Evolutionary conservation across 1,140 invertebrate genomes (phyloP).

Genomic region (Sinella curviseta): DNA sequence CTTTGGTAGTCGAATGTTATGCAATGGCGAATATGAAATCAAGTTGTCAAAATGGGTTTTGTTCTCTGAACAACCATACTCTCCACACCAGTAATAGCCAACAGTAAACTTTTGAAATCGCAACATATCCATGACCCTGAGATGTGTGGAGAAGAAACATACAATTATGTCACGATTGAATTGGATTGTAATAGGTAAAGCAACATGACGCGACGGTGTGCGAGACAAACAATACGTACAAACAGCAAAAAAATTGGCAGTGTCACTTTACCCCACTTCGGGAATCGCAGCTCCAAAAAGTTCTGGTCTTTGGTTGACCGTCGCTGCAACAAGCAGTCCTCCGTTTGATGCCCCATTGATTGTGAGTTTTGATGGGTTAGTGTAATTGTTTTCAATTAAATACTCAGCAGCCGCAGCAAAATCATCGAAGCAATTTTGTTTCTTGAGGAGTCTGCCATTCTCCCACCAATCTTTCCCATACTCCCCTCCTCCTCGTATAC

Average conservation of each 20-base stretch:
- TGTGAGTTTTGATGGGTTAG: slow-evolving; percentile 69
- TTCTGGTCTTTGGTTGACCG: slow-evolving; percentile 91
- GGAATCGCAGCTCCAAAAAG: slow-evolving; percentile 86
- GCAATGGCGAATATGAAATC: slow-evolving; percentile 90
- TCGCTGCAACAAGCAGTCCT: slow-evolving; percentile 88
- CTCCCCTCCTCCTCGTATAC: slow-evolving; percentile 87
- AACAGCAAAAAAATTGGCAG: background rate
- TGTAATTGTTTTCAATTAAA: slow-evolving; percentile 82
- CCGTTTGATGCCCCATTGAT: slow-evolving; percentile 96
- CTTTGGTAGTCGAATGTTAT: slow-evolving; percentile 78
- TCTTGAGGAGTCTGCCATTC: slow-evolving; percentile 82
- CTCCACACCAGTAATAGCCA: slow-evolving; percentile 92
- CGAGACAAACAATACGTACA: no score
- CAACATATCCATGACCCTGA: slow-evolving; percentile 93
- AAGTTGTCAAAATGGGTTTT: slow-evolving; percentile 84
- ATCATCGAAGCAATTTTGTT: slow-evolving; percentile 97
- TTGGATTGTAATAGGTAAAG: background rate
- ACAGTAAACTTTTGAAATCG: slow-evolving; percentile 98
- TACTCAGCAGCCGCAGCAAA: slow-evolving; percentile 90
- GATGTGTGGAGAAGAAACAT: no score
- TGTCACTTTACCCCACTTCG: slow-evolving; percentile 75
- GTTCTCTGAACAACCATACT: slow-evolving; percentile 92
- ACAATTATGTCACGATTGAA: no score
- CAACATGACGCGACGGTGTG: no score
- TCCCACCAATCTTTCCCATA: slow-evolving; percentile 64